Base-by-base conservation (phyloP, 2,888 invertebrate genomes). In the Trisateles emortualis region DNA sequence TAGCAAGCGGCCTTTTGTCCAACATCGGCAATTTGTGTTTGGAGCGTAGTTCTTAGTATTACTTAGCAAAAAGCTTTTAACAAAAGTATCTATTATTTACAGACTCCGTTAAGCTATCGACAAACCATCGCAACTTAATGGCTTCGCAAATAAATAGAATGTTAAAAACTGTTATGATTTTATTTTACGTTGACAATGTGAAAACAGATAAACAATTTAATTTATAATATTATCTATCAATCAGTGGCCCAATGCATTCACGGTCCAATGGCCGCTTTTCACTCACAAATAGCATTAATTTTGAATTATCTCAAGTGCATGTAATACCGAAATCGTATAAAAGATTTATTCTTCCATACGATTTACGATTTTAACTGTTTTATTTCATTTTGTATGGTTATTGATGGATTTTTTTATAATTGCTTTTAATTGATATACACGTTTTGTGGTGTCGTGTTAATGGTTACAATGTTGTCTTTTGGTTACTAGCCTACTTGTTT, bases 231-330 rank as follows among this genome's bases (percentile, higher is more conserved):
- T 56, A 56, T 52, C 40, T 19, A 24, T 29, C 49, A 52, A 52
- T 29, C 35, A 49, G 39, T 26, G 33, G 42, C 22, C 55, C 49
- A 62, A 58, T 51, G 36, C 30, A 49, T 57, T 56, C 22, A 49
- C 51, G 45, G 29, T 50, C 47, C 52, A 48, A 26, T 62, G 53
- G 33, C 40, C 44, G 30, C 48, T 58, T 64, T 71, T 52, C 36
- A 40, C 50, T 52, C 33, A 41, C 43, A 72, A 63, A 68, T 72
- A 62, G 47, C 59, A 61, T 59, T 45, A 61, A 56, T 62, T 64
- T 30, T 17, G 16, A 54, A 67, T 66, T 60, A 67, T 68, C 54
- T 51, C 58, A 52, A 68, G 57, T 64, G 54, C 30, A 68, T 43
- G 48, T 26, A 47, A 46, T 55, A 32, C 32, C n/a, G 5, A 2